Base-by-base conservation (phyloP, 2,888 invertebrate species). In the Endotricha flammealis region DNA sequence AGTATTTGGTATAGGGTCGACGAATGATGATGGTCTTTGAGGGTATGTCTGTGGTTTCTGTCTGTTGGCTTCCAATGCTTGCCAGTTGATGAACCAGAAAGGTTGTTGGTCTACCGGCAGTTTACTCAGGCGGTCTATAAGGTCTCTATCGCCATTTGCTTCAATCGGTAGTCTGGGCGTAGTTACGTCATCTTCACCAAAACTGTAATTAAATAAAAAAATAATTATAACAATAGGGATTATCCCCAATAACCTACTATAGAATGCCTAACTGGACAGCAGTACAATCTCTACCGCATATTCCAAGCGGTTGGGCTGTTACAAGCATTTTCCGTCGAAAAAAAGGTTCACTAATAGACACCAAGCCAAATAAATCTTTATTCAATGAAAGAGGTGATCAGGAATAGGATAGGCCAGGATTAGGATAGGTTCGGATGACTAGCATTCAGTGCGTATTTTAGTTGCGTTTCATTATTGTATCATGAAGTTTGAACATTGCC, bases 11-110 rank as follows among this genome's bases (percentile, higher is more conserved):
- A 38, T 12, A 5, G 51, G 27, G 22, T 68, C 64, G 0, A 57
- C 38, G 32, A 85, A 85, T 0, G 41, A 22, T 32, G 62, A 83
- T 0, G 78, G 78, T 36, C 56, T 70, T 25, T 69, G 78, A 0
- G 72, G 72, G 43, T 64, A 82, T 0, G 74, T 73, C 33, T 81
- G 79, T 1, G 83, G 82, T 0, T 77, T 73, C 10, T 75, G 52
- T 9, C 90, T 79, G 5, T 90, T 78, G 0, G 79, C 88, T 59
- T 93, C 91, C 6, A 91, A 86, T 0, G 90, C 90, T 50, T 90
- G 86, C 68, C 91, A 90, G 63, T 93, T 93, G 33, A 93, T 61
- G 41, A 89, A 88, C 93, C 93, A 93, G 70, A 92, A 93, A 0
- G 93, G 93, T 44, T 90, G 89, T 28, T 91, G 79, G 44, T 93